Evolutionary conservation across 1,140 invertebrate genomes (phyloP).

Genomic region (Drosophila sulfurigaster): DNA sequence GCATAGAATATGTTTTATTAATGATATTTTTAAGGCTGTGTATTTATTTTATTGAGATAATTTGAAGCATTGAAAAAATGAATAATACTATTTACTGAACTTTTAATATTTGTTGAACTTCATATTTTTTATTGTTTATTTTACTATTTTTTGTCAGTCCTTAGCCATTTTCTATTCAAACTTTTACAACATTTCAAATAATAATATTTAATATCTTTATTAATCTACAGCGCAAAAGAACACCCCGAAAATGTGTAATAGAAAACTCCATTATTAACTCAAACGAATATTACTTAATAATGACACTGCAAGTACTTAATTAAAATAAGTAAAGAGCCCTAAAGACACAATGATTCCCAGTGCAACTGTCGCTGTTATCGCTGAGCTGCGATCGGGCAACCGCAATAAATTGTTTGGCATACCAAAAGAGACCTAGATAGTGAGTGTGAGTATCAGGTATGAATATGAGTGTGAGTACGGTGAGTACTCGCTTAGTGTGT

Average conservation of each 20-base stretch:
- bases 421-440: conserved; percentile 37
- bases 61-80: no score
- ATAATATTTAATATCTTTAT: no score
- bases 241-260: neutral
- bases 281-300: conserved; percentile 17
- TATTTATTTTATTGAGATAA: no score
- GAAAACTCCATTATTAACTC: neutral
- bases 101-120: no score
- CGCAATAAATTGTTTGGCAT: conserved; percentile 38
- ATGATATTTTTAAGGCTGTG: no score
- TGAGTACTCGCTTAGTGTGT: neutral
- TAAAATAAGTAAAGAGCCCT: conserved; percentile 7
- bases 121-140: no score
- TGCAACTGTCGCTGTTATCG: conserved; percentile 1
- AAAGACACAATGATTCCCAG: neutral
- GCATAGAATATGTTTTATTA: no score
- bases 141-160: no score
- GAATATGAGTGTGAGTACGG: neutral
- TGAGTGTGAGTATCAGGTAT: neutral
- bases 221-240: neutral
- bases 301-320: neutral
- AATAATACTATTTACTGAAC: no score
- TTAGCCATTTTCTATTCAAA: no score
- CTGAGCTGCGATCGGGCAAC: conserved; percentile 4
- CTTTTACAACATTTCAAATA: no score